Percentiles rank a stretch among this genome's conserved stretches.
Conservation (phyloP, 2,888 invertebrate genomes). For the Hyles lineata region DNA sequence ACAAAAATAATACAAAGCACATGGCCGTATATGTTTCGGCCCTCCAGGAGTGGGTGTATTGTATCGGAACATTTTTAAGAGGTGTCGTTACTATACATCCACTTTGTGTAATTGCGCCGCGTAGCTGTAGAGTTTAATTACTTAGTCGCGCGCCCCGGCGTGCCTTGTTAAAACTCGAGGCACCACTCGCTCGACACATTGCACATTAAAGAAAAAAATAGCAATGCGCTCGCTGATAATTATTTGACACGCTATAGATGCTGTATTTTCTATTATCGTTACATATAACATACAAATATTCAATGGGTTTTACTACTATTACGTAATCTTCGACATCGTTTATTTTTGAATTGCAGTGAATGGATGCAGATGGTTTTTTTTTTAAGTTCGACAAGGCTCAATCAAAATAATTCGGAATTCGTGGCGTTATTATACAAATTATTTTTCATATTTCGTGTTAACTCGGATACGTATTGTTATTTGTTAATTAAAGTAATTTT, state of each 20-base stretch:
- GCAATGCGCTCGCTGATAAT: too few species aligned
- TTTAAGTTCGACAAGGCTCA: too few species aligned
- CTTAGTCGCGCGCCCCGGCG: not conserved
- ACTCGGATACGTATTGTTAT: too few species aligned
- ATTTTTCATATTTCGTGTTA: not conserved
- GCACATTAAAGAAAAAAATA: not conserved
- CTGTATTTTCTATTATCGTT: too few species aligned
- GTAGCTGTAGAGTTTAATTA: slow-evolving; percentile 14
- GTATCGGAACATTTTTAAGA: not conserved
- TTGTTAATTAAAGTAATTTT: not conserved
- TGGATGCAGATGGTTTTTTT: too few species aligned
- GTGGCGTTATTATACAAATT: not conserved
- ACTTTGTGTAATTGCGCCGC: slow-evolving; percentile 12
- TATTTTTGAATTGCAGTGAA: too few species aligned
- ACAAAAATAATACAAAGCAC: too few species aligned
- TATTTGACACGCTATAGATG: too few species aligned
- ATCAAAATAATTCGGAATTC: not conserved
- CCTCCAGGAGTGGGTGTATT: not conserved
- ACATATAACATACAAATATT: too few species aligned
- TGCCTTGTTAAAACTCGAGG: not conserved
- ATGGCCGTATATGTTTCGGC: not conserved
- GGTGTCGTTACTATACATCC: not conserved
- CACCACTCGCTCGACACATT: not conserved
- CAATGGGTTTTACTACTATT: too few species aligned
- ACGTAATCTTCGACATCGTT: too few species aligned